Conservation (phyloP, 2,888 invertebrate species). For the Philonicus albiceps region DNA sequence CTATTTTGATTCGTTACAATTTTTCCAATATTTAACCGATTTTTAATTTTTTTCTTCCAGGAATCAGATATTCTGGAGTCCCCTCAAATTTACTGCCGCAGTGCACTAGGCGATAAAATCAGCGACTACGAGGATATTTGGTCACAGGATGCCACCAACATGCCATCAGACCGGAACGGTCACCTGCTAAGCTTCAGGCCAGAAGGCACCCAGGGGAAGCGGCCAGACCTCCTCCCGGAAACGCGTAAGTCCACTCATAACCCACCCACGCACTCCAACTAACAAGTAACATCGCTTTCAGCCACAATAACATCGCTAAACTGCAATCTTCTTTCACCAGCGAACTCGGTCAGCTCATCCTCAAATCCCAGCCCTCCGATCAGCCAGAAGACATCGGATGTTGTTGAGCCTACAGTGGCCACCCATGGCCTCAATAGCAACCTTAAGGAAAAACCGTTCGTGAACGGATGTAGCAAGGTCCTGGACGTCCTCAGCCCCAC, state of each 20-base stretch:
- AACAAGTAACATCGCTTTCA: slow-evolving; percentile 50
- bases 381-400: slow-evolving; percentile 24
- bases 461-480: slow-evolving; percentile 40
- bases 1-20: too few species aligned
- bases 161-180: slow-evolving; percentile 66
- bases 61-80: slow-evolving; percentile 87
- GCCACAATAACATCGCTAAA: slow-evolving; percentile 69
- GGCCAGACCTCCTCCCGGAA: slow-evolving; percentile 71
- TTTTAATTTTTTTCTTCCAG: slow-evolving; percentile 63
- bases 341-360: slow-evolving; percentile 57
- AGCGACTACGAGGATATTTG: slow-evolving; percentile 97
- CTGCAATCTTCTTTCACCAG: slow-evolving; percentile 64
- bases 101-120: slow-evolving; percentile 88
- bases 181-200: slow-evolving; percentile 63
- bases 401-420: neutral
- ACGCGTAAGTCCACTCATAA: slow-evolving; percentile 60
- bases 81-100: slow-evolving; percentile 81
- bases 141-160: slow-evolving; percentile 71
- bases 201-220: slow-evolving; percentile 56
- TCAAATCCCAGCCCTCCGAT: slow-evolving; percentile 53
- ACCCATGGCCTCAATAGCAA: neutral
- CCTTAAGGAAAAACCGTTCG: slow-evolving; percentile 19
- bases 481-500: slow-evolving; percentile 45
- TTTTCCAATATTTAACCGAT: too few species aligned
- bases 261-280: slow-evolving; percentile 6